Evolutionary conservation across 2,113 vertebrate genomes (phyloP).

Genomic region (Dascyllus trimaculatus): DNA sequence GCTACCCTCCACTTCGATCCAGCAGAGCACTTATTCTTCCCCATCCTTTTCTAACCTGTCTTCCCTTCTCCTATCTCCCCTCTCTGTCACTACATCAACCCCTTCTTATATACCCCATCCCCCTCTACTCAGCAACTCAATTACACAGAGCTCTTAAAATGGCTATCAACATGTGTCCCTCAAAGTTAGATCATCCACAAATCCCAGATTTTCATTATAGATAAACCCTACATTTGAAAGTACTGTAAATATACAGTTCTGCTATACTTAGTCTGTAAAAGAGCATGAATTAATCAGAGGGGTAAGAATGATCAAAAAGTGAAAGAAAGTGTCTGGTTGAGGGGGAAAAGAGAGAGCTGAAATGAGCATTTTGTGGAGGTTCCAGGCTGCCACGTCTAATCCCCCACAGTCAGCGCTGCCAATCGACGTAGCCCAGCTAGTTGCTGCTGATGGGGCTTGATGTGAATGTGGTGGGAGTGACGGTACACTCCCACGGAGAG

Average conservation of each 20-base stretch:
- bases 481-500: slow-evolving; percentile 56
- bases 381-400: slow-evolving; percentile 61
- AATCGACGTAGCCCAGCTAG: slow-evolving; percentile 39
- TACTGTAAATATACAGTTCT: slow-evolving; percentile 14
- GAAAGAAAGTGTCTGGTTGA: slow-evolving; percentile 33
- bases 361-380: slow-evolving; percentile 39
- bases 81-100: slow-evolving; percentile 7
- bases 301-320: slow-evolving; percentile 23
- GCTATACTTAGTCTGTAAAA: background rate
- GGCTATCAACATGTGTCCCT: slow-evolving; percentile 23
- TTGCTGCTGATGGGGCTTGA: slow-evolving; percentile 61
- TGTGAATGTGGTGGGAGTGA: slow-evolving; percentile 75
- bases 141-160: slow-evolving; percentile 36
- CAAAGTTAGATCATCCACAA: slow-evolving; percentile 35
- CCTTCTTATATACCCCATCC: background rate
- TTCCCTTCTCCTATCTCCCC: background rate
- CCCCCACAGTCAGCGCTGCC: slow-evolving; percentile 49
- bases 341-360: slow-evolving; percentile 27
- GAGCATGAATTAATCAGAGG: slow-evolving; percentile 17
- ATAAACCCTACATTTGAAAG: slow-evolving; percentile 39
- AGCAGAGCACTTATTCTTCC: slow-evolving; percentile 21
- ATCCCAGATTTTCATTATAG: slow-evolving; percentile 65
- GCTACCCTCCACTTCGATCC: slow-evolving; percentile 30
- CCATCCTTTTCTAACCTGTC: slow-evolving; percentile 25
- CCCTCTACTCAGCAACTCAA: slow-evolving; percentile 32